Evolutionary conservation across 2,113 vertebrate genomes (phyloP).

Genomic region (Cyanistes caeruleus): DNA sequence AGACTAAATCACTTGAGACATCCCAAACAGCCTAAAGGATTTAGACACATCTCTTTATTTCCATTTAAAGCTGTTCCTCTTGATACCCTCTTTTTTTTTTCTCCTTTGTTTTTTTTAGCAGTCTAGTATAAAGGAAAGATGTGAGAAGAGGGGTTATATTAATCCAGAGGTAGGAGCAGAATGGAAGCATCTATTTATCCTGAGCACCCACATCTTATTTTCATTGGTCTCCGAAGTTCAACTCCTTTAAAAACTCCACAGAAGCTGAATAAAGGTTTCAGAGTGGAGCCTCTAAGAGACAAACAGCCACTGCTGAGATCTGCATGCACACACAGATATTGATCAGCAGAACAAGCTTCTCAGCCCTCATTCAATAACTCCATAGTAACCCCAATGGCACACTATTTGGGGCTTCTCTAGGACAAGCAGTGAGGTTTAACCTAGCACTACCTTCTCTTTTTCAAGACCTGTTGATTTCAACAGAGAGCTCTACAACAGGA

Average conservation of each 20-base stretch:
- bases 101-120: not conserved
- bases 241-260: not conserved
- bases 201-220: not conserved
- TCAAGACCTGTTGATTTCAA: not conserved
- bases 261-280: not conserved
- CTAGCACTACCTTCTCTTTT: not conserved
- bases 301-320: not conserved
- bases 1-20: conserved; percentile 45
- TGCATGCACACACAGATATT: not conserved
- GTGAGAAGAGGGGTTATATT: not conserved
- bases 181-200: not conserved
- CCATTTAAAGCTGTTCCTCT: conserved; percentile 50
- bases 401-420: not conserved
- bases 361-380: conserved; percentile 17
- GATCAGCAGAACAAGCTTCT: conserved; percentile 23
- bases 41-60: conserved; percentile 58
- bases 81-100: not conserved
- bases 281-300: not conserved
- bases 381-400: conserved; percentile 9
- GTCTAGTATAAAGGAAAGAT: not conserved
- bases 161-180: not conserved
- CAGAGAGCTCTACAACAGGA: not conserved
- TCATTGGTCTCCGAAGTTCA: not conserved
- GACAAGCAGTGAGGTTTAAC: not conserved
- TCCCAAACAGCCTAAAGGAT: conserved; percentile 45